Conservation (phyloP, 2,113 vertebrate genomes). For the Garra rufa region DNA sequence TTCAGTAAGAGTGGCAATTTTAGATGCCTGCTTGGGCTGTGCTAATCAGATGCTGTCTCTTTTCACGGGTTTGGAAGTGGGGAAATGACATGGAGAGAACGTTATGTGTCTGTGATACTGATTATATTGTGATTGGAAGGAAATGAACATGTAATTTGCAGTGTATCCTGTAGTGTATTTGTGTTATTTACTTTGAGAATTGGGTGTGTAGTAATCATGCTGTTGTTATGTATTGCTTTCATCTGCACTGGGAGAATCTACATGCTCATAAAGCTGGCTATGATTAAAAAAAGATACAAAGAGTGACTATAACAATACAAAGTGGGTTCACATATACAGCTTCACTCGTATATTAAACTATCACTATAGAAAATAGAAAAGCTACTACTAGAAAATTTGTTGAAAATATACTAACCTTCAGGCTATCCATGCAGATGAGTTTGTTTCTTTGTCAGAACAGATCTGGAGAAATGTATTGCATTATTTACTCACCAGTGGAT, state of each 20-base stretch:
- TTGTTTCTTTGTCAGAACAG: too few species aligned
- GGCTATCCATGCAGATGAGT: not conserved
- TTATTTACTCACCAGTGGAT: not conserved
- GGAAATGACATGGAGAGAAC: not conserved
- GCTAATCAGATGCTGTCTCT: not conserved
- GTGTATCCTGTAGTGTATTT: not conserved
- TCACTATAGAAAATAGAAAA: too few species aligned
- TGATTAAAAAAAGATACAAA: constrained; percentile 11
- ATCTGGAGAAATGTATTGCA: not conserved
- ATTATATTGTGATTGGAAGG: not conserved
- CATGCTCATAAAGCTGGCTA: constrained; percentile 31
- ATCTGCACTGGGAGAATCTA: constrained; percentile 13
- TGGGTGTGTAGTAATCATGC: constrained; percentile 5
- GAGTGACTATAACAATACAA: not conserved
- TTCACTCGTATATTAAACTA: too few species aligned
- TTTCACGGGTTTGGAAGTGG: not conserved
- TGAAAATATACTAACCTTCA: not conserved
- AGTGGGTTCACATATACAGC: not conserved
- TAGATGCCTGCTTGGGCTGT: not conserved
- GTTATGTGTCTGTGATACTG: not conserved
- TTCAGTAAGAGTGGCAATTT: constrained; percentile 28
- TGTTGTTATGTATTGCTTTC: constrained; percentile 32
- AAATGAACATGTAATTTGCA: not conserved
- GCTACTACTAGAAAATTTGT: too few species aligned
- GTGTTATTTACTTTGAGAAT: not conserved